phyloP scores from a whole-genome alignment of 2,888 invertebrate species.

The Liposcelis brunnea region DNA sequence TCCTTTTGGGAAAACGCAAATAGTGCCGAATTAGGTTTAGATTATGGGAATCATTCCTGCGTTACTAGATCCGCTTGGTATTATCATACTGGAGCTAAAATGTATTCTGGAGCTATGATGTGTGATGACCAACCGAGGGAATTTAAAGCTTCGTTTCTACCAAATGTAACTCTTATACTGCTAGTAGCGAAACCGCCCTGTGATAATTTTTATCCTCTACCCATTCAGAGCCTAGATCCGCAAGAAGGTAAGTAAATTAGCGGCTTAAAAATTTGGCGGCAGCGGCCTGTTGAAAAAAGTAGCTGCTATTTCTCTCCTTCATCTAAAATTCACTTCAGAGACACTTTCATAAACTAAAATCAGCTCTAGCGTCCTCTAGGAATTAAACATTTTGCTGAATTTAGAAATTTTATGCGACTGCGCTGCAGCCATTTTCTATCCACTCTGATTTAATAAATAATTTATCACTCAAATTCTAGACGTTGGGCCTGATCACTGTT shows the following conservation, averaged over 20 bases:
- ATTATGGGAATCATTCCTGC: constrained; percentile 12
- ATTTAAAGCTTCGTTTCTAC: constrained; percentile 11
- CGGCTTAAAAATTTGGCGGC: too few species aligned
- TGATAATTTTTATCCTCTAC: constrained; percentile 7
- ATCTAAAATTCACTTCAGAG: too few species aligned
- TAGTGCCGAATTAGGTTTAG: background rate
- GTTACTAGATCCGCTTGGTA: constrained; percentile 13
- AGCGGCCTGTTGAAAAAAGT: too few species aligned
- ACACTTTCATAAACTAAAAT: too few species aligned
- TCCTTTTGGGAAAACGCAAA: constrained; percentile 8
- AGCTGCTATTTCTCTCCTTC: too few species aligned
- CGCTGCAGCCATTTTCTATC: too few species aligned
- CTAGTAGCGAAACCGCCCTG: constrained; percentile 13
- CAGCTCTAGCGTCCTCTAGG: too few species aligned
- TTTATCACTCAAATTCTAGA: constrained; percentile 8
- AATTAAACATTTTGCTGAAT: too few species aligned
- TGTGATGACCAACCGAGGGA: constrained; percentile 13
- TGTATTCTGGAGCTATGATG: constrained; percentile 7
- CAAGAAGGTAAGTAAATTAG: constrained; percentile 11
- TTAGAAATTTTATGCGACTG: too few species aligned
- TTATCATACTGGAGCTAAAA: constrained; percentile 10
- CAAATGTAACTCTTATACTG: constrained; percentile 12
- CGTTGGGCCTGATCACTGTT: constrained; percentile 12
- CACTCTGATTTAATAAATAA: background rate
- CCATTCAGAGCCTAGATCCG: constrained; percentile 6